Evolutionary conservation across 2,888 invertebrate species (phyloP), one percentile per base, ranked within the genome.

Genomic region (Drosophila antonietae): DNA sequence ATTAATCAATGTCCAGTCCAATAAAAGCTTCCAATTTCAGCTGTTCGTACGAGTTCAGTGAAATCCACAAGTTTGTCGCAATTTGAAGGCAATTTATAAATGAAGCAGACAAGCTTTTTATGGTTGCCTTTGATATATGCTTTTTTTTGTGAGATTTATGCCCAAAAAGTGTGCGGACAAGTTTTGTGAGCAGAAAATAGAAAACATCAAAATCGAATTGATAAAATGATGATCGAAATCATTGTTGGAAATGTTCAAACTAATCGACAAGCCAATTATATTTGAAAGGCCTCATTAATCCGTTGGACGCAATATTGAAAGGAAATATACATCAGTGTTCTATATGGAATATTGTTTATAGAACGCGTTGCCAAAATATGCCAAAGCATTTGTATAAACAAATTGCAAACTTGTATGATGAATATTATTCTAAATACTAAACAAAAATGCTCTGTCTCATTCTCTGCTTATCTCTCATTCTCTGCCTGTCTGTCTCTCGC

Each of bases 221-320:
- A 33, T 59, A 28, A 14, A 43, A 37, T 9, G 73, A 73, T 59
- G 53, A 52, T 43, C 23, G 49, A 58, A 66, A 63, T 57, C 23
- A 59, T 56, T 65, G 39, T 18, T 44, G 15, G 44, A 49, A 55
- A 61, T 61, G 46, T 4, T 33, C 15, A 58, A 65, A 67, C 53
- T 68, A 73, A 83, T 77, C 72, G 78, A 33, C 53, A 52, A 37
- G 46, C 33, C 83, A 79, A 88, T 82, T 88, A 73, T 67, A 41
- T 66, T 59, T 73, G 76, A 88, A 83, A 80, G 72, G 71, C 57
- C 86, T 72, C 83, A 83, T 83, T 85, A 82, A 82, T 62, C 69
- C 59, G 56, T 44, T 60, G 49, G 68, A 68, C 63, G 67, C 68
- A 58, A 58, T 28, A 64, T 37, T 62, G 47, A 59, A 58, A 74